Evolutionary conservation across 2,888 invertebrate species (phyloP), one percentile per base, ranked within the genome.

Genomic region (Uropetala carovei): DNA sequence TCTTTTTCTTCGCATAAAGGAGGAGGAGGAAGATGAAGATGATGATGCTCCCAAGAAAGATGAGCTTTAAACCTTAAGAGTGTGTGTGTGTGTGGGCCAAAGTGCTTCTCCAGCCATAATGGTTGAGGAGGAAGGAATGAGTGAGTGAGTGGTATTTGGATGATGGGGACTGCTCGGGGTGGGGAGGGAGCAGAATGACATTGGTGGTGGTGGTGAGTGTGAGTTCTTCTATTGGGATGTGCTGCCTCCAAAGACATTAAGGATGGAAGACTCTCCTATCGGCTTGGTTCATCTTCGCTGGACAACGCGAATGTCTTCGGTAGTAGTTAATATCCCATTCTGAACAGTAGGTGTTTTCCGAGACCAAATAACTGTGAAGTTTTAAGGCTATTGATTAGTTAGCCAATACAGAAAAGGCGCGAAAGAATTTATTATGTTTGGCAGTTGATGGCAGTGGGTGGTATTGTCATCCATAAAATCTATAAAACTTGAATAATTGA

Each of bases 11-110:
- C 93, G 92, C 60, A 94, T 94, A 59, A 93, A 96, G 96, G 96
- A 95, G 93, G 96, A 96, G 93, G 97, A 97, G 94, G 96, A 96
- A 93, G 97, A 97, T 83, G 97, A 97, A 94, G 97, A 97, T 93
- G 97, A 97, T 91, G 97, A 97, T 94, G 95, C 96, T 94, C 97
- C 97, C 94, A 96, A 96, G 94, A 97, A 97, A 94, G 98, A 98
- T 95, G 98, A 98, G 95, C 96, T 98, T 96, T 98, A 98, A 97
- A 93, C 92, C 22, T 84, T 89, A 64, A 43, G 43, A 27, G 83
- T 89, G 89, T 64, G 60, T 89, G 89, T 18, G 89, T 68, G 58
- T 56, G 89, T 89, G 89, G 68, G 89, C 89, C 68, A 27, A 89
- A 68, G 89, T 68, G 89, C 89, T 68, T 89, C 64, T 89, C 89